These are phyloP conservation scores for Thereva nobilitata DNA, from an alignment of 2,888 invertebrate genomes.

Conservation along the genomic window DNA sequence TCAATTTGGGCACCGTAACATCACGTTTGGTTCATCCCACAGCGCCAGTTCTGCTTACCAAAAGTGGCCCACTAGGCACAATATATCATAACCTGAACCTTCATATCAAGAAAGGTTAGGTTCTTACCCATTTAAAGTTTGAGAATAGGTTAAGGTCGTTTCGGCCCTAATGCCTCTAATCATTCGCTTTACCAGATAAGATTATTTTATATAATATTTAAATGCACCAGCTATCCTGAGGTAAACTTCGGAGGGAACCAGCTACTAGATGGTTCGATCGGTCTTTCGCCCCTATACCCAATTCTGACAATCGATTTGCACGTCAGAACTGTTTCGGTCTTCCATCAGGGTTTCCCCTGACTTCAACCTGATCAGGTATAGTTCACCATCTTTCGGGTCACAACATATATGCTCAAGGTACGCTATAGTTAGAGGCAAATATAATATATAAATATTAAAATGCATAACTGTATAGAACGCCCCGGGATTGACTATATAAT, in stretches of 20 bases:
- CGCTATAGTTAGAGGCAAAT: conserved; percentile 45
- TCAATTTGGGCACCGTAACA: conserved; percentile 56
- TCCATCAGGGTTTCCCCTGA: conserved; percentile 67
- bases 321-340: conserved; percentile 69
- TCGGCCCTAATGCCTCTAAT: conserved; percentile 65
- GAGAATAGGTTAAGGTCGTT: conserved; percentile 64
- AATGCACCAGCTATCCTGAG: conserved; percentile 71
- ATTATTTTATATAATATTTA: conserved; percentile 55
- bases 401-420: conserved; percentile 65
- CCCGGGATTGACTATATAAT: conserved; percentile 43
- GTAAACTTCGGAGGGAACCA: conserved; percentile 78
- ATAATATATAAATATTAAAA: conserved; percentile 42
- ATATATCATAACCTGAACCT: conserved; percentile 62
- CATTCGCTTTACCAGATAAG: conserved; percentile 76
- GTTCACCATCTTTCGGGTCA: conserved; percentile 77
- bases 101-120: conserved; percentile 65
- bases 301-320: conserved; percentile 79
- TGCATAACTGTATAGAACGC: conserved; percentile 49
- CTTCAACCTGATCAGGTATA: conserved; percentile 71
- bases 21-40: conserved; percentile 76
- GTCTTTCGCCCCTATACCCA: conserved; percentile 75
- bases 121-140: conserved; percentile 77
- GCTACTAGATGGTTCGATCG: conserved; percentile 78
- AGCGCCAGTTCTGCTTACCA: conserved; percentile 75
- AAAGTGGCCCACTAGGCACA: conserved; percentile 59